These are phyloP conservation scores for Trichomycterus rosablanca DNA, from an alignment of 2,113 vertebrate genomes.

Conservation along the genomic window DNA sequence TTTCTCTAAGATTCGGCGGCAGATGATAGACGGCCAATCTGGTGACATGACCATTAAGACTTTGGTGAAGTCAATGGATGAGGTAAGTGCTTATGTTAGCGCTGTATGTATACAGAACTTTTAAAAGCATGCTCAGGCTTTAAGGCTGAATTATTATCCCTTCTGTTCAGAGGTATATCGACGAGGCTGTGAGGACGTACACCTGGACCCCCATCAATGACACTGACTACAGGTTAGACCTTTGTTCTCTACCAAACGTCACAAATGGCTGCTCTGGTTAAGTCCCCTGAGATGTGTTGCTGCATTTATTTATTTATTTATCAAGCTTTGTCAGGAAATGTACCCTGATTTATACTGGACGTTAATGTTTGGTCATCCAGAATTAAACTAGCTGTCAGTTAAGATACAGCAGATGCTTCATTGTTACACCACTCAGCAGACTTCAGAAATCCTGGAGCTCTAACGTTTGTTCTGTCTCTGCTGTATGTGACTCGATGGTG, in stretches of 20 bases:
- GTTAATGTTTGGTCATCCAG: too few species aligned
- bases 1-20: slow-evolving; percentile 80
- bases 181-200: slow-evolving; percentile 84
- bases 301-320: too few species aligned
- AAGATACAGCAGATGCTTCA: too few species aligned
- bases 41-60: slow-evolving; percentile 86
- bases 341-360: too few species aligned
- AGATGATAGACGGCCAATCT: slow-evolving; percentile 89
- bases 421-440: too few species aligned
- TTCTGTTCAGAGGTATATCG: slow-evolving; percentile 76
- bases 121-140: not conserved
- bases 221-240: slow-evolving; percentile 93
- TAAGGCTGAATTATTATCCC: not conserved
- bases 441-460: not conserved
- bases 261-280: too few species aligned
- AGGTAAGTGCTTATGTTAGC: slow-evolving; percentile 62
- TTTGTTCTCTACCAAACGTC: too few species aligned
- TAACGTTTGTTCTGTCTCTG: not conserved
- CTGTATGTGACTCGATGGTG: slow-evolving; percentile 25
- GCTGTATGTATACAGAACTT: not conserved
- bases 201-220: slow-evolving; percentile 93
- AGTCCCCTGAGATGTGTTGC: too few species aligned
- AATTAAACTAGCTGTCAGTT: too few species aligned
- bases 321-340: too few species aligned
- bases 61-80: slow-evolving; percentile 86